A percentile compares a stretch with the other conserved stretches of the same genome.
Conservation (phyloP, 2,797 vertebrate genomes). For the Brachymystax lenok region DNA sequence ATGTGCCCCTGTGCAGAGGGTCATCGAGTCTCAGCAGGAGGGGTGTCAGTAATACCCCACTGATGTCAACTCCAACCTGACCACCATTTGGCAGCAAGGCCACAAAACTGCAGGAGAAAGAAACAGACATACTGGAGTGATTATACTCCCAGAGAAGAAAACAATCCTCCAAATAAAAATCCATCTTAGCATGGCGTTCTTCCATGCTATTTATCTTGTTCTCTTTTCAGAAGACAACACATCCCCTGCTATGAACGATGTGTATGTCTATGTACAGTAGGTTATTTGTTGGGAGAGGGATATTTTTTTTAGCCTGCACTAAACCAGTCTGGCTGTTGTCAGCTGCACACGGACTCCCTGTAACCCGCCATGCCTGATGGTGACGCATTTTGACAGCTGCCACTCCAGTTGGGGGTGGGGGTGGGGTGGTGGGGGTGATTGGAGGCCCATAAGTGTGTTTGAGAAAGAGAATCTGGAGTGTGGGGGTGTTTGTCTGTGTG, state of each 20-base stretch:
- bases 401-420: slow-evolving; percentile 5
- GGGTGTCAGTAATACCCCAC: slow-evolving; percentile 17
- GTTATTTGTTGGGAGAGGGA: not conserved
- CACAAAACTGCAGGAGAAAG: slow-evolving; percentile 7
- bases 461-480: not conserved
- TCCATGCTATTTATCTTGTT: not conserved
- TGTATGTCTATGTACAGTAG: too few relatives aligned
- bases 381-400: slow-evolving; percentile 25
- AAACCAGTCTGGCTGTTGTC: not conserved
- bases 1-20: not conserved
- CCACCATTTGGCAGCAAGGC: slow-evolving; percentile 24
- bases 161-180: slow-evolving; percentile 4
- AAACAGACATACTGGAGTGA: slow-evolving; percentile 17
- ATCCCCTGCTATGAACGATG: not conserved
- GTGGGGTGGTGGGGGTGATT: too few relatives aligned
- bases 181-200: slow-evolving; percentile 2
- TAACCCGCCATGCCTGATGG: not conserved
- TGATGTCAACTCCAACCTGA: slow-evolving; percentile 23
- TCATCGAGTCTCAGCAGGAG: slow-evolving; percentile 8
- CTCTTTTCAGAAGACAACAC: slow-evolving; percentile 9
- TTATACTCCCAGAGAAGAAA: slow-evolving; percentile 17
- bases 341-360: slow-evolving; percentile 12
- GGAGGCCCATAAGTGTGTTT: not conserved
- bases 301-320: not conserved
- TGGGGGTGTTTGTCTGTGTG: slow-evolving; percentile 12